Conservation (phyloP, 2,888 invertebrate genomes). For the Drosophila mimetica region DNA sequence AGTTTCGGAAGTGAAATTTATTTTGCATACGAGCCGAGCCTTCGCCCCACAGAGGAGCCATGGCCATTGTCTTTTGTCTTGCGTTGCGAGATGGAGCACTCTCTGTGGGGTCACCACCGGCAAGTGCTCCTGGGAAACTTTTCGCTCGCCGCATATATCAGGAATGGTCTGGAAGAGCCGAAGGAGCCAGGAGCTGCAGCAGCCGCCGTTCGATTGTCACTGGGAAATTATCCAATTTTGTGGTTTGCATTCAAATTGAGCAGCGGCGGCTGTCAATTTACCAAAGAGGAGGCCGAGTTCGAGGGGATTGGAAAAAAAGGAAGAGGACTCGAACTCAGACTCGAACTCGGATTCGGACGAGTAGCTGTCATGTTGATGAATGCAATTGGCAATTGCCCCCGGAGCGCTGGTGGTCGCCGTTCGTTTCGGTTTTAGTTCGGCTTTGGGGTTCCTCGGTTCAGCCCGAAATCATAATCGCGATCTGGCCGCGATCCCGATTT, state of each 20-base stretch:
- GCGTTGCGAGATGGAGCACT: constrained; percentile 8
- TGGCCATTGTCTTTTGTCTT: constrained; percentile 61
- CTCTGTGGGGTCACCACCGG: constrained; percentile 43
- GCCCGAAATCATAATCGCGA: constrained; percentile 69
- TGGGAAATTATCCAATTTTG: constrained; percentile 84
- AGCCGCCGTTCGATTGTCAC: constrained; percentile 77
- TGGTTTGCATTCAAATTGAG: constrained; percentile 83
- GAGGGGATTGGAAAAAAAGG: background rate
- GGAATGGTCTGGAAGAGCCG: constrained; percentile 45
- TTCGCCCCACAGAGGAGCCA: constrained; percentile 47
- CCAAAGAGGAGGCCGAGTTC: constrained; percentile 29
- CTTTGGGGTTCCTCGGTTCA: constrained; percentile 1
- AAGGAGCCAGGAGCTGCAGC: constrained; percentile 10
- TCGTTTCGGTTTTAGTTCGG: constrained; percentile 6
- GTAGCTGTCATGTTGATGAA: constrained; percentile 78
- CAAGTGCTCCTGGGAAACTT: constrained; percentile 82
- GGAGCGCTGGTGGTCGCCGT: constrained; percentile 43
- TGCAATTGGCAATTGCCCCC: constrained; percentile 54
- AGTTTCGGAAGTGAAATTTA: constrained; percentile 82
- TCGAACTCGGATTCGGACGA: constrained; percentile 53
- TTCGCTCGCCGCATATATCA: constrained; percentile 82
- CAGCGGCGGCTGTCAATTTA: constrained; percentile 81
- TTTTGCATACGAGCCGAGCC: constrained; percentile 76
- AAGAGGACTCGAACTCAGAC: constrained; percentile 32
- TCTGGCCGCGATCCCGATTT: constrained; percentile 55